Evolutionary conservation across 1,140 invertebrate genomes (phyloP), one percentile per base, ranked within the genome.

Genomic region (Ostrea edulis): DNA sequence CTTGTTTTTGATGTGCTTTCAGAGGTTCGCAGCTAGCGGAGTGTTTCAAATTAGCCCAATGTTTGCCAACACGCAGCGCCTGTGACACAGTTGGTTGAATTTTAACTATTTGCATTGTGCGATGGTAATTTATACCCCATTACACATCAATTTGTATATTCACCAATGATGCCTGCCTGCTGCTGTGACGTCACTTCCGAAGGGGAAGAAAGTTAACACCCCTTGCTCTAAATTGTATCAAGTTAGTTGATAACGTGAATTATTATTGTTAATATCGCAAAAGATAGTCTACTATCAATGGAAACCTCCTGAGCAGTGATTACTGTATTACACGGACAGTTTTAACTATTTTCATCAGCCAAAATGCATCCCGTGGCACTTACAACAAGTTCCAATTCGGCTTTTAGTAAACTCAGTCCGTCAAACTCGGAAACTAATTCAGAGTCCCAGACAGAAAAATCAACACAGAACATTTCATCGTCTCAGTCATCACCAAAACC

Each of bases 91-190:
- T 81, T 82, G 82, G 82, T 53, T 89, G 88, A 87, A 25, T 89
- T 89, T 89, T 54, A 87, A 89, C 88, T 84, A 86, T 89, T 85
- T 82, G 65, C 83, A 89, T 87, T 89, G 88, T 87, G 82, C 77
- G 88, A 81, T 55, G 88, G 86, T 89, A 86, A 89, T 87, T 87
- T 89, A 89, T 87, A 86, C 86, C 68, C 88, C 88, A 89, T 89
- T 89, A 89, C 86, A 87, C 86, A 87, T 86, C 88, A 89, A 89
- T 89, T 89, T 89, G 88, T 89, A 89, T 58, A 68, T 84, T 89
- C 88, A 82, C 88, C 86, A 87, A 89, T 87, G 83, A 84, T 85
- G 86, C 77, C 86, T 87, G 84, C 84, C 88, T 89, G 83, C 81
- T 83, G 84, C 55, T 54, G 53, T 87, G 86, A 87, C 88, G 88